Evolutionary conservation across 2,113 vertebrate genomes (phyloP).

Genomic region (Lipophrys pholis): DNA sequence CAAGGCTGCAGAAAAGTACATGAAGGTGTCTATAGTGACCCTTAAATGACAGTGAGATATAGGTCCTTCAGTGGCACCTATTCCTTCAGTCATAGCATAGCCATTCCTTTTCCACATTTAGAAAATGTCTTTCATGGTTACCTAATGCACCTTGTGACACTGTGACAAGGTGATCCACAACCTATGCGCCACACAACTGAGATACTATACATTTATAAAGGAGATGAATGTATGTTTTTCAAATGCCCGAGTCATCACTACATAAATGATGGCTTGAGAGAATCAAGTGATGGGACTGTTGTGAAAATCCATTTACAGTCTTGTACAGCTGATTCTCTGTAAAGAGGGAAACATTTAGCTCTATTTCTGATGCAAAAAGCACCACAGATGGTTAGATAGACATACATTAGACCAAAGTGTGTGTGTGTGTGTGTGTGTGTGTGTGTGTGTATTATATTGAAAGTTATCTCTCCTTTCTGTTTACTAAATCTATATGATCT

Average conservation of each 20-base stretch:
- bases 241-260: neutral
- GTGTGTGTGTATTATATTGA: neutral
- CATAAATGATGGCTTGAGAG: neutral
- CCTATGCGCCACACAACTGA: slow-evolving; percentile 64
- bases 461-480: neutral
- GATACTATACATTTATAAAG: slow-evolving; percentile 33
- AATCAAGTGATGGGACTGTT: neutral
- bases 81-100: slow-evolving; percentile 80
- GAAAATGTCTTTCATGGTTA: slow-evolving; percentile 83
- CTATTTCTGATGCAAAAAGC: neutral
- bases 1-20: slow-evolving; percentile 5
- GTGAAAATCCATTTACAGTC: neutral
- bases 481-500: neutral
- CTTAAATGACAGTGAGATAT: slow-evolving; percentile 63
- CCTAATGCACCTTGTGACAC: slow-evolving; percentile 80
- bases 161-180: slow-evolving; percentile 77
- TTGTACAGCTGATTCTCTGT: neutral
- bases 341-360: neutral
- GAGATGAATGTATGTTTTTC: slow-evolving; percentile 27
- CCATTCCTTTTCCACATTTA: slow-evolving; percentile 85
- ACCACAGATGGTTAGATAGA: neutral
- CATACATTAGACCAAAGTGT: neutral
- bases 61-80: slow-evolving; percentile 66
- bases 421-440: too few relatives aligned
- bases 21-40: slow-evolving; percentile 15